These are phyloP conservation scores for Spatulosminthurus flaviceps DNA, from an alignment of 2,888 invertebrate genomes.

Conservation along the genomic window DNA sequence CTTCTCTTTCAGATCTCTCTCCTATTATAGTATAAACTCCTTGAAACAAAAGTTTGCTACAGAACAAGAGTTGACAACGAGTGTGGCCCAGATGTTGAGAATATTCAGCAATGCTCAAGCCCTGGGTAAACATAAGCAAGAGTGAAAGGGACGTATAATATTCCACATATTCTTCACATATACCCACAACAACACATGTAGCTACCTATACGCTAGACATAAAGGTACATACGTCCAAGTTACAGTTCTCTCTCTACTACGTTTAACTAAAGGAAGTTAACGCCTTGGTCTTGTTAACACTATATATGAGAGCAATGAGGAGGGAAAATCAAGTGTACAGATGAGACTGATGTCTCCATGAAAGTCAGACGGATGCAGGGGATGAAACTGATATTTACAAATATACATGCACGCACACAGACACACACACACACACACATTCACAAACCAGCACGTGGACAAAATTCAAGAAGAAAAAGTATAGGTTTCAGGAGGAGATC, in stretches of 20 bases:
- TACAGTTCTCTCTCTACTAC: no score
- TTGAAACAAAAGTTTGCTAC: constrained; percentile 20
- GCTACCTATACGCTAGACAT: no score
- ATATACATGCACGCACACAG: constrained; percentile 27
- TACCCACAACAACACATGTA: no score
- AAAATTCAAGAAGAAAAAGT: not conserved
- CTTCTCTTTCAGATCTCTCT: no score
- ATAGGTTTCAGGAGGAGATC: no score
- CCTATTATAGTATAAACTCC: not conserved
- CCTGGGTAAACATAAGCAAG: not conserved
- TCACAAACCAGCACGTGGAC: not conserved
- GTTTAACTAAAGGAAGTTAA: no score
- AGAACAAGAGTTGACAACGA: not conserved
- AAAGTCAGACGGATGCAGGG: constrained; percentile 44
- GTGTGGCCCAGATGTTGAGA: constrained; percentile 38
- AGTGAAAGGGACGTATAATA: no score
- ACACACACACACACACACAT: not conserved
- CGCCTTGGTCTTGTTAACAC: no score
- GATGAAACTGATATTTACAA: constrained; percentile 31
- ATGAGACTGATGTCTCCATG: not conserved
- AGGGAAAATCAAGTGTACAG: not conserved
- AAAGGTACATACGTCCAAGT: no score
- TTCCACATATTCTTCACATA: no score
- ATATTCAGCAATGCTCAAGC: not conserved
- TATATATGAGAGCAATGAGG: no score